Base-by-base conservation (phyloP, 2,797 vertebrate genomes). In the Borostomias antarcticus region DNA sequence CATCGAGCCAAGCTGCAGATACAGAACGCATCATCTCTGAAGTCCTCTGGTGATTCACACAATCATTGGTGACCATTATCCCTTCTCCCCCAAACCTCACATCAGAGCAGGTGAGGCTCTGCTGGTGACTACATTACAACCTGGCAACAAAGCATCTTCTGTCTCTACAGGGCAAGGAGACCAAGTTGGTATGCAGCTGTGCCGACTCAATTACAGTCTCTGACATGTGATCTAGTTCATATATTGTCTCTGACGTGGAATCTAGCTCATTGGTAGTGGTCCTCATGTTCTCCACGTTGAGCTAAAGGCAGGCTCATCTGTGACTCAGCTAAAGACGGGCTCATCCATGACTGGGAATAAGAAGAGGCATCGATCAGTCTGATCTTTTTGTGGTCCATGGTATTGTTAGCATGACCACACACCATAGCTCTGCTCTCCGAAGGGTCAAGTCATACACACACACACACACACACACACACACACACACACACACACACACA, bases 11-110 rank as follows among this genome's bases (percentile, higher is more conserved):
- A 40, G 48, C 52, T 40, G 26, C 63, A 45, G 40, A 57, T 43
- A 37, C 43, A 35, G 40, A 40, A 5, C 5, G 25, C 28, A 57
- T 65, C 37, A 65, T 32, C 19, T 65, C 25, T 65, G 37, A 45
- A 57, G 45, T 65, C 37, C 63, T 57, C 52, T 28, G 52, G 28
- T 56, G 52, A 56, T 45, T 21, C 35, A 33, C 57, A 15, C 63
- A 65, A 65, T 65, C 63, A 40, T 43, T 65, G 51, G 37, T 13
- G 19, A 43, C 63, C 30, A 45, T 32, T 65, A 47, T 30, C 28
- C 63, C 29, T 43, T 21, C 45, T 65, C 37, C 13, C 5, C 53
- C 29, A 40, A 45, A 21, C 43, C 63, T 7, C 26, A 32, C 29
- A 57, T 58, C 57, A 40, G 25, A 26, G 17, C 11, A 33, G 40